A percentile compares a stretch with the other conserved stretches of the same genome.
Conservation (phyloP, 2,888 invertebrate species). For the Drosophila kambysellisi region DNA sequence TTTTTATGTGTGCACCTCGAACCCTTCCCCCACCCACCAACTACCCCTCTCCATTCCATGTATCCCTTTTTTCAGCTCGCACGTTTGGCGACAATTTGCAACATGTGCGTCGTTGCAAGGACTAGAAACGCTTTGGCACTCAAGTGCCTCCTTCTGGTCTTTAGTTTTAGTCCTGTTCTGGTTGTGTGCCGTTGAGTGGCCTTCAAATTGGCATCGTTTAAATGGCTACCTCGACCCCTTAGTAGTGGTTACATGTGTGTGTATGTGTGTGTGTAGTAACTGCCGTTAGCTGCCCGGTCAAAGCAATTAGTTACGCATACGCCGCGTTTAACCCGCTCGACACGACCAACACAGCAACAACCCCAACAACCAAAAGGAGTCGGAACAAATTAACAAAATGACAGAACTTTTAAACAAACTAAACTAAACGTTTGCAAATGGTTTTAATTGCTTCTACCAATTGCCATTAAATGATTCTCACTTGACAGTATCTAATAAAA, state of each 20-base stretch:
- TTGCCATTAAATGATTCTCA: constrained; percentile 1
- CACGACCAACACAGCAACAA: constrained; percentile 24
- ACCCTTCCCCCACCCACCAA: neutral
- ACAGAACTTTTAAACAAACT: constrained; percentile 39
- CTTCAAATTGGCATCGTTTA: constrained; percentile 67
- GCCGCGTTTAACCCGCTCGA: constrained; percentile 49
- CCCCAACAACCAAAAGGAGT: constrained; percentile 8
- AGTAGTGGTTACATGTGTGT: neutral
- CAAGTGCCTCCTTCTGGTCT: constrained; percentile 33
- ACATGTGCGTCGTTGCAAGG: constrained; percentile 60
- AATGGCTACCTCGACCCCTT: constrained; percentile 37
- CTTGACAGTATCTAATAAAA: neutral
- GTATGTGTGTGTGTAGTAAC: constrained; percentile 18
- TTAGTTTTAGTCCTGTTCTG: constrained; percentile 16
- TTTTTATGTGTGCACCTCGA: constrained; percentile 15
- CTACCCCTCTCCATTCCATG: neutral
- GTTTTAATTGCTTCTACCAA: constrained; percentile 24
- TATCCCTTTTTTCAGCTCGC: constrained; percentile 6
- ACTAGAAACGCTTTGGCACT: constrained; percentile 31
- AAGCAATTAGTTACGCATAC: constrained; percentile 70
- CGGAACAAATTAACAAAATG: constrained; percentile 53
- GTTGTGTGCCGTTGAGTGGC: constrained; percentile 53
- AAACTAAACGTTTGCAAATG: constrained; percentile 44
- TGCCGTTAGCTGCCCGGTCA: constrained; percentile 56
- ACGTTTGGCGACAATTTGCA: constrained; percentile 67